These are phyloP conservation scores for Thripadectes ignobilis DNA, from an alignment of 2,797 vertebrate species.

Conservation along the genomic window DNA sequence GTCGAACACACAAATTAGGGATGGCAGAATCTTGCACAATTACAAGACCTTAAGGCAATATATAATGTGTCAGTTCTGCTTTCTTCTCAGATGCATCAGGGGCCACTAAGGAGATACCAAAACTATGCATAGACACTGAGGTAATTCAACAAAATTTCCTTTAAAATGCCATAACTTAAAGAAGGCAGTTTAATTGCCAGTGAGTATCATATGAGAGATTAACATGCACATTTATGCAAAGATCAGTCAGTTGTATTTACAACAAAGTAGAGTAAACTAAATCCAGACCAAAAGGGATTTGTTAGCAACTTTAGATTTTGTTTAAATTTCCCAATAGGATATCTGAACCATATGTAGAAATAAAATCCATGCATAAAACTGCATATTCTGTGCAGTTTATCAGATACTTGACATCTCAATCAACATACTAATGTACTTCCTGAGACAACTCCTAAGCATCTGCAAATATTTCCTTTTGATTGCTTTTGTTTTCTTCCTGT, in stretches of 20 bases:
- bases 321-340: conserved; percentile 26
- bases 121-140: not conserved
- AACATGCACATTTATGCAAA: not conserved
- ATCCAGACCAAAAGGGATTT: conserved; percentile 11
- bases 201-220: not conserved
- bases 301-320: not conserved
- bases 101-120: not conserved
- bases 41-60: not conserved
- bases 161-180: not conserved
- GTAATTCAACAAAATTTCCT: not conserved
- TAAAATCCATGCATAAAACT: conserved; percentile 16
- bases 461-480: conserved; percentile 10
- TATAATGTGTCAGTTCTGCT: not conserved
- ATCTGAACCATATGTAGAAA: conserved; percentile 9
- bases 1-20: not conserved
- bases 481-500: conserved; percentile 8
- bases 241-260: not conserved
- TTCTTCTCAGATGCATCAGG: not conserved
- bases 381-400: conserved; percentile 29
- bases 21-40: not conserved
- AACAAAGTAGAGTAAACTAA: conserved; percentile 11
- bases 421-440: conserved; percentile 30
- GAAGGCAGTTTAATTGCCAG: not conserved
- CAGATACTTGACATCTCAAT: conserved; percentile 36
- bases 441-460: not conserved